phyloP scores from a whole-genome alignment of 2,113 vertebrate species.

The Ursus arctos region DNA sequence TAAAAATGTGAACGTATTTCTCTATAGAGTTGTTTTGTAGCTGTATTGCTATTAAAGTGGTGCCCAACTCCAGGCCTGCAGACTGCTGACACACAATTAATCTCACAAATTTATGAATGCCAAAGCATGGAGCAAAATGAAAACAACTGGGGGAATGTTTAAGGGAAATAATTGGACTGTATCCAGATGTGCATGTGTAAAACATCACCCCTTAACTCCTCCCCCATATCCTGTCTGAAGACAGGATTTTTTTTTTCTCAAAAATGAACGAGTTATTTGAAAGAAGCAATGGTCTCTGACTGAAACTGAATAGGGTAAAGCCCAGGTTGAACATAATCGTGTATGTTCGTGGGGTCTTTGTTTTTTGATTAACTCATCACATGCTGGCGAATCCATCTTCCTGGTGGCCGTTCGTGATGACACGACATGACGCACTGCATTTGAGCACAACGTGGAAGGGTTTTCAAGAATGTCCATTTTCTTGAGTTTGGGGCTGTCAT shows the following conservation, averaged over 20 bases:
- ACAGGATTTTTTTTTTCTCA: slow-evolving; percentile 85
- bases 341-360: slow-evolving; percentile 75
- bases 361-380: slow-evolving; percentile 44
- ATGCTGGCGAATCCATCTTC: slow-evolving; percentile 62
- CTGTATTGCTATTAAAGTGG: slow-evolving; percentile 77
- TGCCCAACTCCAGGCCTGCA: slow-evolving; percentile 86
- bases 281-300: slow-evolving; percentile 86
- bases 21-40: slow-evolving; percentile 85
- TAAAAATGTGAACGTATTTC: slow-evolving; percentile 73
- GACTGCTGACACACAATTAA: slow-evolving; percentile 89
- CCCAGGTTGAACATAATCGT: slow-evolving; percentile 73
- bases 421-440: not conserved
- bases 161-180: slow-evolving; percentile 88
- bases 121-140: slow-evolving; percentile 90
- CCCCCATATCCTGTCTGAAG: slow-evolving; percentile 89
- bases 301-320: slow-evolving; percentile 84
- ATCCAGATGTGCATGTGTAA: slow-evolving; percentile 91
- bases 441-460: not conserved
- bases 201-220: slow-evolving; percentile 88
- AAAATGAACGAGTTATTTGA: slow-evolving; percentile 88
- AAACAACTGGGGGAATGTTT: slow-evolving; percentile 91
- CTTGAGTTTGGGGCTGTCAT: not conserved
- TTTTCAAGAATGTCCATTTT: not conserved
- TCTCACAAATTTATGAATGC: slow-evolving; percentile 91
- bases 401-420: slow-evolving; percentile 36